These are phyloP conservation scores for Vimba vimba DNA, from an alignment of 2,113 vertebrate genomes.

Conservation along the genomic window DNA sequence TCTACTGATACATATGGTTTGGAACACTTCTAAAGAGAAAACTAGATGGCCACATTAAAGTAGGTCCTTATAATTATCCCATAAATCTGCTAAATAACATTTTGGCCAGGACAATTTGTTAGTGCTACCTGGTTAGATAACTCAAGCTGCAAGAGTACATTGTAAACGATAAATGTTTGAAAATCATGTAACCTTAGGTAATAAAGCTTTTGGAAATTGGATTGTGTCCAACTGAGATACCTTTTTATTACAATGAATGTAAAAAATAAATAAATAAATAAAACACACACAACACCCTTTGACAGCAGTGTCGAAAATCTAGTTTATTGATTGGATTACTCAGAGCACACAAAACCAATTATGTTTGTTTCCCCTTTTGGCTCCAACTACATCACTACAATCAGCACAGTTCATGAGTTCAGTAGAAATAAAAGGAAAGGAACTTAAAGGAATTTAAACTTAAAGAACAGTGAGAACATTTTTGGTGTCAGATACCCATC, in stretches of 20 bases:
- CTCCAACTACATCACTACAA: slow-evolving; percentile 36
- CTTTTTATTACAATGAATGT: neutral
- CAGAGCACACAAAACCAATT: slow-evolving; percentile 60
- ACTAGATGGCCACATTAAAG: neutral
- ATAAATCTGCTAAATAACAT: neutral
- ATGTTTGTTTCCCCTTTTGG: slow-evolving; percentile 4
- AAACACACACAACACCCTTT: slow-evolving; percentile 73
- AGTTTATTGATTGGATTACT: slow-evolving; percentile 69
- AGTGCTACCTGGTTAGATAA: neutral
- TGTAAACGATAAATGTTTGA: neutral
- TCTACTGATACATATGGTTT: neutral
- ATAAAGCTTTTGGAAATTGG: neutral
- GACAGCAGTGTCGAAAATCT: slow-evolving; percentile 60
- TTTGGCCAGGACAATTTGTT: neutral
- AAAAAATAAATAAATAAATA: neutral
- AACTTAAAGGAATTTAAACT: neutral
- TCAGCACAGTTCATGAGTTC: slow-evolving; percentile 40
- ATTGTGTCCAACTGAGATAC: neutral
- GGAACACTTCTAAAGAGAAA: neutral
- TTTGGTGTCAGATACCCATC: slow-evolving; percentile 63
- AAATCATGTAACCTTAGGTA: neutral
- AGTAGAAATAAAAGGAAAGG: slow-evolving; percentile 27
- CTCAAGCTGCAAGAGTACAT: neutral
- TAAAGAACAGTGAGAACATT: slow-evolving; percentile 25
- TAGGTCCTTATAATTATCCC: neutral